Conservation (phyloP, 2,888 invertebrate species). For the Homarus gammarus region DNA sequence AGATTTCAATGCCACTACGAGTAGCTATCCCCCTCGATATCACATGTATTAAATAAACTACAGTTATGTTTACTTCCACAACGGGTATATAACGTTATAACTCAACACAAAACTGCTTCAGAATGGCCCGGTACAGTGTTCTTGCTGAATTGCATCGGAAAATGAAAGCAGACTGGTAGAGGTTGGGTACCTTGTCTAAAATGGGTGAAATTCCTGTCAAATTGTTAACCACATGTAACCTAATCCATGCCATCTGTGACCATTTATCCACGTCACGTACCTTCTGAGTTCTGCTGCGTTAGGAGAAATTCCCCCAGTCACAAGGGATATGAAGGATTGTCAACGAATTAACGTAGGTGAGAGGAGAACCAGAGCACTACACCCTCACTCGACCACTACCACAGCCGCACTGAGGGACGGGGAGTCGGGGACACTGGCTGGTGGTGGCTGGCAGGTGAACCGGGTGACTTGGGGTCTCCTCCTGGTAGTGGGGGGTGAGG, state of each 20-base stretch:
- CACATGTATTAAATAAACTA: not conserved
- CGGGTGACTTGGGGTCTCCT: slow-evolving; percentile 1
- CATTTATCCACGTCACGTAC: not conserved
- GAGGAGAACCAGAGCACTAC: not conserved
- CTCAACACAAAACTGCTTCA: too few relatives aligned
- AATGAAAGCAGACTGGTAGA: slow-evolving; percentile 13
- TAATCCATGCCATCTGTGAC: not conserved
- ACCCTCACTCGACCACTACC: slow-evolving; percentile 17
- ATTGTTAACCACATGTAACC: not conserved
- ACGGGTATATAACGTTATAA: too few relatives aligned
- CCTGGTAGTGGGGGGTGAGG: not conserved
- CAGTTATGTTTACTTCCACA: too few relatives aligned
- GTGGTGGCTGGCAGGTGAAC: not conserved
- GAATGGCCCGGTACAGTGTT: too few relatives aligned
- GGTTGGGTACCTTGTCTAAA: not conserved
- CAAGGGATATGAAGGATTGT: slow-evolving; percentile 5
- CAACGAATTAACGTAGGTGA: slow-evolving; percentile 16
- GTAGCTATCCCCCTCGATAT: not conserved
- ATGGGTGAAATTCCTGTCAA: not conserved
- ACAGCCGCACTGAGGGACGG: slow-evolving; percentile 10
- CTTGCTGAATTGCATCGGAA: not conserved
- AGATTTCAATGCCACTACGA: not conserved
- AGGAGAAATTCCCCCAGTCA: not conserved
- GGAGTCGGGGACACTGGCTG: not conserved
- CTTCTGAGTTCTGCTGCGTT: not conserved